A percentile compares a stretch with the other conserved stretches of the same genome.
phyloP scores from a whole-genome alignment of 2,113 vertebrate genomes.

The Sisor rabdophorus region DNA sequence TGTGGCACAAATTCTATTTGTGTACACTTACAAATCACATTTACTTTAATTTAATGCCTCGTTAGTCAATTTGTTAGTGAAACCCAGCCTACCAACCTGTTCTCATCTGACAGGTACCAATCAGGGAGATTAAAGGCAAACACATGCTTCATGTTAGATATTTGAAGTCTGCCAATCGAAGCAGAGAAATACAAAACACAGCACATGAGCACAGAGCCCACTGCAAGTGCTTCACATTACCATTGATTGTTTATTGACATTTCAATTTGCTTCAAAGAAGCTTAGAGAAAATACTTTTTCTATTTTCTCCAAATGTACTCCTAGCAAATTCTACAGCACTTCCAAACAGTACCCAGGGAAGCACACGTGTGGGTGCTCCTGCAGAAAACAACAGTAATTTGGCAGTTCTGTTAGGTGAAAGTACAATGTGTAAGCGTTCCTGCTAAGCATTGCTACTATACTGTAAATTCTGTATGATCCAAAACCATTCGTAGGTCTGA shows the following conservation, averaged over 20 bases:
- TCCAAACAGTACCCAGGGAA: background rate
- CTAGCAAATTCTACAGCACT: background rate
- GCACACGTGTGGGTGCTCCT: constrained; percentile 34
- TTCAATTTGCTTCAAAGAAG: background rate
- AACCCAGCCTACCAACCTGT: no score
- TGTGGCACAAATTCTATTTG: background rate
- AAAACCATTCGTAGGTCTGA: constrained; percentile 33
- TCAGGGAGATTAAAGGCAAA: no score
- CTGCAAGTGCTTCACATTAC: background rate
- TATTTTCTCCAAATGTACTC: background rate
- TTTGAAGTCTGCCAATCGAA: no score
- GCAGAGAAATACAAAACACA: background rate
- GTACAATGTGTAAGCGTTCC: constrained; percentile 34
- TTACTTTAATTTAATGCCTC: background rate
- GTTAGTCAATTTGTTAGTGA: background rate
- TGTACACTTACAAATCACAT: background rate
- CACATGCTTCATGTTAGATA: no score
- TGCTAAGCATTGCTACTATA: constrained; percentile 9
- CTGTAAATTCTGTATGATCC: constrained; percentile 30
- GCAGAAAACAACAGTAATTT: constrained; percentile 34
- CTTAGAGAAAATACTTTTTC: background rate
- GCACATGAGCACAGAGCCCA: background rate
- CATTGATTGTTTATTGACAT: background rate
- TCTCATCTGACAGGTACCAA: no score
- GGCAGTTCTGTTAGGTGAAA: constrained; percentile 34